Base-by-base conservation (phyloP, 2,888 invertebrate genomes). In the Andrena dorsata region DNA sequence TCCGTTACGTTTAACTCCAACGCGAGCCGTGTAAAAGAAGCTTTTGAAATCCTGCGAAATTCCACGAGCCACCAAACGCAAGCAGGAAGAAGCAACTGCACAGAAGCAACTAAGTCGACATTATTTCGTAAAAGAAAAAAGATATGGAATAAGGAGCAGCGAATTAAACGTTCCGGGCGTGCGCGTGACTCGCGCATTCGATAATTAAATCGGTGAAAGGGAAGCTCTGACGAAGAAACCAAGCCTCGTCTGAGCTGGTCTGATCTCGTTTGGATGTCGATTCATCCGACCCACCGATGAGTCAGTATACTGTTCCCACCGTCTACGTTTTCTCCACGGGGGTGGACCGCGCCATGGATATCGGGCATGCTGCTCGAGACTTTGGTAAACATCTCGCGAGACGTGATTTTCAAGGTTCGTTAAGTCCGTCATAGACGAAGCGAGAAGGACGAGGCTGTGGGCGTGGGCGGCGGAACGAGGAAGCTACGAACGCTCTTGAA, bases 321-420 rank as follows among this genome's bases (percentile, higher is more conserved):
- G 6, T 28, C 64, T 32, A 10, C 16, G 30, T 61, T 32, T 20
- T 13, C 63, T 23, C 35, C 41, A 32, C 64, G 64, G 35, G 60
- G 68, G 60, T 69, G 64, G 80, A 63, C 74, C 56, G 28, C 49
- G 47, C 28, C 10, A 13, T 8, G 56, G 51, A 64, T 73, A 80
- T 70, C 35, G 74, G 61, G 41, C 65, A 66, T 51, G 51, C 49
- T 47, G 58, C 28, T 28, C 53, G 58, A 74, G 66, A 53, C 80
- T 80, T 82, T 76, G 69, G 80, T 83, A 83, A 86, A 88, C 86
- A 81, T 88, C 70, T 86, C 51, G 80, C 76, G 63, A 79, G 88
- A 81, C 80, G 84, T 73, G 82, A 83, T 88, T 88, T 86, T 86
- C 81, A 86, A 86, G 87, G 82, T 88, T 86, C 86, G 87, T 88